Conservation (phyloP, 1,140 invertebrate genomes). For the Vollenhovia emeryi region DNA sequence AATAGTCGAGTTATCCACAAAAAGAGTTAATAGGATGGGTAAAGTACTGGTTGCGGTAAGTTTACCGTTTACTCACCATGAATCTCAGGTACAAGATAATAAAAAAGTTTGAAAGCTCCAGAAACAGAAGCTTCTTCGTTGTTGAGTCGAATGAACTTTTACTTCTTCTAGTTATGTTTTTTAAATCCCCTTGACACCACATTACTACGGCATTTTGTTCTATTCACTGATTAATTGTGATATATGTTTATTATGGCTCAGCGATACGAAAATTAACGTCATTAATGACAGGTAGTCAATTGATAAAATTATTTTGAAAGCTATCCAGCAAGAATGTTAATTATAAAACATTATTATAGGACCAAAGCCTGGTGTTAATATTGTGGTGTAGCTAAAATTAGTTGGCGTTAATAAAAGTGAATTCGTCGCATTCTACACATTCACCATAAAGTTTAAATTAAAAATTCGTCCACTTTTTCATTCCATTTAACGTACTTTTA, state of each 20-base stretch:
- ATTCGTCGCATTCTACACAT: conserved; percentile 23
- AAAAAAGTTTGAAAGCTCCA: conserved; percentile 62
- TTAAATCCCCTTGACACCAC: conserved; percentile 3
- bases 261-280: neutral
- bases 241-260: neutral
- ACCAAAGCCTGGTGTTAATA: neutral
- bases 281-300: neutral
- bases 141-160: conserved; percentile 56
- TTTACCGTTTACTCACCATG: conserved; percentile 23
- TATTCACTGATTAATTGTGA: neutral
- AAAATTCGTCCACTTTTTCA: neutral
- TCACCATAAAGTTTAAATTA: neutral
- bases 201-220: neutral
- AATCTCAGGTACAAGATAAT: conserved; percentile 52
- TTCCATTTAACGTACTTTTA: neutral
- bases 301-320: neutral
- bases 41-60: conserved; percentile 28
- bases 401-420: neutral
- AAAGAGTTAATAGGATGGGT: conserved; percentile 38
- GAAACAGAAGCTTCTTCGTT: conserved; percentile 31
- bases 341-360: neutral
- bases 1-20: neutral
- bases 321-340: neutral
- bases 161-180: conserved; percentile 15
- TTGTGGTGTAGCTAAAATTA: conserved; percentile 8